These are phyloP conservation scores for Terrapene triunguis DNA, from an alignment of 2,113 vertebrate genomes.

Conservation along the genomic window DNA sequence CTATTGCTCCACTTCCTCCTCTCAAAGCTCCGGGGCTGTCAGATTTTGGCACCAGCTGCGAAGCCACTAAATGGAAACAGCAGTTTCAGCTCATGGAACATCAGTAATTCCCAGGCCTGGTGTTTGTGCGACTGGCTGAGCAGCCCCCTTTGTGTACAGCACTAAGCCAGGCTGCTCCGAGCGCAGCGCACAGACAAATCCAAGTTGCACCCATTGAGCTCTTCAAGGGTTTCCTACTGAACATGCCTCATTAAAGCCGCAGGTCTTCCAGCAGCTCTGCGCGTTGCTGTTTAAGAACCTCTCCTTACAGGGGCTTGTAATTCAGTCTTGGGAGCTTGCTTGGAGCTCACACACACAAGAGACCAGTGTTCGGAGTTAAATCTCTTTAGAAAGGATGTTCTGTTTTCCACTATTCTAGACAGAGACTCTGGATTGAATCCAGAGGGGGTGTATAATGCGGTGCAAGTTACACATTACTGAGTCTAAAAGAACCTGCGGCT, in stretches of 20 bases:
- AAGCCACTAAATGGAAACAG: background rate
- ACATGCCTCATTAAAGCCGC: background rate
- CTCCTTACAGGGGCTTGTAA: background rate
- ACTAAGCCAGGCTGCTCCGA: background rate
- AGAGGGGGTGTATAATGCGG: background rate
- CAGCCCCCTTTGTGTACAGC: background rate
- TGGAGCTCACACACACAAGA: background rate
- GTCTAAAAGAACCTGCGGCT: background rate
- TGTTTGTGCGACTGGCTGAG: rapidly evolving
- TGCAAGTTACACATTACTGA: background rate
- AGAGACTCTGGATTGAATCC: background rate
- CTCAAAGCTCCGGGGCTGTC: rapidly evolving
- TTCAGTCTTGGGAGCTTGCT: background rate
- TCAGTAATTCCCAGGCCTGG: background rate
- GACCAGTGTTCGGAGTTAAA: background rate
- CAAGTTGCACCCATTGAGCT: rapidly evolving
- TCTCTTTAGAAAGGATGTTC: background rate
- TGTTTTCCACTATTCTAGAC: background rate
- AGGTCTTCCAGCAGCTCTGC: rapidly evolving
- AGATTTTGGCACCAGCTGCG: background rate
- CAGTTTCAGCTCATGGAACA: background rate
- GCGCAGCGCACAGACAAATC: background rate
- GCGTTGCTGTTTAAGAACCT: background rate
- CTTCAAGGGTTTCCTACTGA: background rate
- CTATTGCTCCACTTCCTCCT: background rate